phyloP scores from a whole-genome alignment of 1,140 invertebrate species.

The Drosophila nigrodunni region DNA sequence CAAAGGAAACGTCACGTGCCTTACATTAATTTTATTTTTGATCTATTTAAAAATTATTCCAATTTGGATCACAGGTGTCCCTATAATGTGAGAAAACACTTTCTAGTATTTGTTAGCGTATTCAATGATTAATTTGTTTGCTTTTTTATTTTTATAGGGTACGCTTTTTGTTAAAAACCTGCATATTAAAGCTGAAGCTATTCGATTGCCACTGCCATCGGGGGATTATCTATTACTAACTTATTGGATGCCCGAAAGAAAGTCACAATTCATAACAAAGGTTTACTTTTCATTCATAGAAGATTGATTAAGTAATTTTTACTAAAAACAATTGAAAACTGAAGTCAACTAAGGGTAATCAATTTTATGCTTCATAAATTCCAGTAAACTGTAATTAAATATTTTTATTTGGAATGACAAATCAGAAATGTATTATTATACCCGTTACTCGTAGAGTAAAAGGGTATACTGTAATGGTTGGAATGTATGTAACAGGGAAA shows the following conservation, averaged over 20 bases:
- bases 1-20: neutral
- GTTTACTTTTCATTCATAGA: neutral
- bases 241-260: neutral
- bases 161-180: neutral
- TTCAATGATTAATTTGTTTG: neutral
- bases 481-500: no score
- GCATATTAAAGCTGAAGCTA: neutral
- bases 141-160: neutral
- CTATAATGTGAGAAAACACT: neutral
- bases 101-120: neutral
- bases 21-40: neutral
- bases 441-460: no score
- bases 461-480: no score
- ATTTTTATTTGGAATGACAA: no score
- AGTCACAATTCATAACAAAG: neutral
- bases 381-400: no score
- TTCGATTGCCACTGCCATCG: neutral
- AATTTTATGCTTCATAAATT: no score
- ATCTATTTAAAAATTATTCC: neutral
- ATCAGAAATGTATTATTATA: no score
- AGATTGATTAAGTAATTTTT: neutral
- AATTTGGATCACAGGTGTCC: neutral
- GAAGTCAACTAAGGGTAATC: no score
- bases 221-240: constrained; percentile 10
- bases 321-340: no score